phyloP scores from a whole-genome alignment of 2,113 vertebrate genomes.

The Camarhynchus parvulus region DNA sequence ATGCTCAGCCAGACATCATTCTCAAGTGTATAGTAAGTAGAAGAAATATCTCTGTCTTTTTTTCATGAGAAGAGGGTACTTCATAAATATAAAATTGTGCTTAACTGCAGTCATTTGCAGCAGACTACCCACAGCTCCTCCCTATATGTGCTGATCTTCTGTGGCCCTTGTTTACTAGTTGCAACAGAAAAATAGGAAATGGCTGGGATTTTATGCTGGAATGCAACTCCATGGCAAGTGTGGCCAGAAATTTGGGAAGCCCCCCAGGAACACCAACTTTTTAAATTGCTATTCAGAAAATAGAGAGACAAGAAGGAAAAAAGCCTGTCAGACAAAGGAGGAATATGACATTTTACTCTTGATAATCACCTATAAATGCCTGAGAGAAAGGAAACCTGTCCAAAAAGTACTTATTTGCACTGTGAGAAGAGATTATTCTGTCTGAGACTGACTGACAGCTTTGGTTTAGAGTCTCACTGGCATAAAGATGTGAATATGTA shows the following conservation, averaged over 20 bases:
- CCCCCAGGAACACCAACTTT: neutral
- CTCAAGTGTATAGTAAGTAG: neutral
- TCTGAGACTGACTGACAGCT: neutral
- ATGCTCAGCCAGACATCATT: neutral
- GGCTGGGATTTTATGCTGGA: neutral
- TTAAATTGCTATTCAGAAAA: neutral
- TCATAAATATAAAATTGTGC: neutral
- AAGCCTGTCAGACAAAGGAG: neutral
- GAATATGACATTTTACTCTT: constrained; percentile 27
- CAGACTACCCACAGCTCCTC: neutral
- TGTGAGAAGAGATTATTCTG: neutral
- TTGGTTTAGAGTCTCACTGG: neutral
- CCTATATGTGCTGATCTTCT: neutral
- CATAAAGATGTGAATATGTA: neutral
- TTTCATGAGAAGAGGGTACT: neutral
- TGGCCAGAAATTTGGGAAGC: neutral
- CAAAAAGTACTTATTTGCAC: constrained; percentile 1
- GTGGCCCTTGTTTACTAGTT: neutral
- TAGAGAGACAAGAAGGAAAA: neutral
- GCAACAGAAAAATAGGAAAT: neutral
- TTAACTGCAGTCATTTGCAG: neutral
- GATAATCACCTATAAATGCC: constrained; percentile 46
- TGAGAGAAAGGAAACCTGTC: neutral
- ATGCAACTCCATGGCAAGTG: neutral
- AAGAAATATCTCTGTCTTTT: neutral